These are phyloP conservation scores for Aurelia aurita DNA, from an alignment of 30 jellyfish, hydroid and myxozoan genomes.

Conservation along the genomic window DNA sequence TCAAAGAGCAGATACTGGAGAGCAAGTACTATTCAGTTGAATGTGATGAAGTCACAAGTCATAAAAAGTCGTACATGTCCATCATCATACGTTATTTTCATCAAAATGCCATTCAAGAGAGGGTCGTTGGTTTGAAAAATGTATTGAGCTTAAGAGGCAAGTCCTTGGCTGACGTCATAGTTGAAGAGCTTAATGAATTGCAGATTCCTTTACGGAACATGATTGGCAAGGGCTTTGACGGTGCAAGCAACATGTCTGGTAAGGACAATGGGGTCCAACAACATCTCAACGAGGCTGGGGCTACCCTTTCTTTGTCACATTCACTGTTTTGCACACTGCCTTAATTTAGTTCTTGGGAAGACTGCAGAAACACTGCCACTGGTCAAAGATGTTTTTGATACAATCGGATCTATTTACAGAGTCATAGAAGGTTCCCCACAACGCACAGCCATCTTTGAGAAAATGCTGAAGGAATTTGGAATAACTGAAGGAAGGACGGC, in stretches of 20 bases:
- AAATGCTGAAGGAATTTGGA: conserved; percentile 10
- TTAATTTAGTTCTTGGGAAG: too few relatives aligned
- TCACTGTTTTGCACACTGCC: conserved; percentile 55
- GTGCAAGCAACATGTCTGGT: conserved; percentile 22
- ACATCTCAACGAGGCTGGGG: conserved; percentile 43
- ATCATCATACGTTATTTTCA: conserved; percentile 26
- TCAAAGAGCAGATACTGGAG: conserved; percentile 19
- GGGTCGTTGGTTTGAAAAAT: conserved; percentile 33
- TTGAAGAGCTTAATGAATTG: conserved; percentile 19
- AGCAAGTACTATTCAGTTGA: conserved; percentile 25
- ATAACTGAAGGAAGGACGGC: conserved; percentile 47
- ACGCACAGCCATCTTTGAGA: conserved; percentile 31
- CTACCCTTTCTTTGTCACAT: conserved; percentile 27
- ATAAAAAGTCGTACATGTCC: conserved; percentile 38
- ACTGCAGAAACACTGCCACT: too few relatives aligned
- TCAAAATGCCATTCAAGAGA: conserved; percentile 18
- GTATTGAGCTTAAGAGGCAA: conserved; percentile 47
- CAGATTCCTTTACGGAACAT: conserved; percentile 43
- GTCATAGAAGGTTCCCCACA: conserved; percentile 59
- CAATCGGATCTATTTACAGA: conserved; percentile 32
- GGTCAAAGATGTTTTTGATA: conserved; percentile 44
- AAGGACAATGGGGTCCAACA: conserved; percentile 52
- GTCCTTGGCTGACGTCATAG: conserved; percentile 32
- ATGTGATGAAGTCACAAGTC: conserved; percentile 61
- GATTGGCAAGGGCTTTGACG: too few relatives aligned